phyloP scores from a whole-genome alignment of 2,797 vertebrate species.

The Crenuchus spilurus region DNA sequence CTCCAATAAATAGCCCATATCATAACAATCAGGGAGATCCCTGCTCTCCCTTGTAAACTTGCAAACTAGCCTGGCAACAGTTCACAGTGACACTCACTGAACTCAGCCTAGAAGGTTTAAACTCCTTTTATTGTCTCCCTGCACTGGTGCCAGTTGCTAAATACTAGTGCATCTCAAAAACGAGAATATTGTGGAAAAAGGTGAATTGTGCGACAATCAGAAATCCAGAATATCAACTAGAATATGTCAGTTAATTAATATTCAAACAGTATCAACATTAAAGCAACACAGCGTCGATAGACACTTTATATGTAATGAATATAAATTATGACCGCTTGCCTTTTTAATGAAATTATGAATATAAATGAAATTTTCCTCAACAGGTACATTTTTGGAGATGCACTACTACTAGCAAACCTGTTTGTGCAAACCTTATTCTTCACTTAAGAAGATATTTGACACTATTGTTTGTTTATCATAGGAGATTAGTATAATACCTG shows the following conservation, averaged over 20 bases:
- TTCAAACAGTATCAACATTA: too few species aligned
- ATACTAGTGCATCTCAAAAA: too few species aligned
- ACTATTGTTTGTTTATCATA: neutral
- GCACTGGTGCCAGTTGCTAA: neutral
- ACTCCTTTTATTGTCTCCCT: neutral
- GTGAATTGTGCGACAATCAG: too few species aligned
- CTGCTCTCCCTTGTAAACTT: neutral
- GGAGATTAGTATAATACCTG: conserved; percentile 76
- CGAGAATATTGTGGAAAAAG: too few species aligned
- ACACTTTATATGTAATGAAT: too few species aligned
- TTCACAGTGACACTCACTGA: neutral
- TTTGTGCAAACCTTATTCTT: neutral
- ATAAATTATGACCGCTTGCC: too few species aligned
- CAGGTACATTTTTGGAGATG: too few species aligned
- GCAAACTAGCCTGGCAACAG: neutral
- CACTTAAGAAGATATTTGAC: neutral
- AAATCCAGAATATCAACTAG: too few species aligned
- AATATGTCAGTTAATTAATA: too few species aligned
- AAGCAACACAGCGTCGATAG: too few species aligned
- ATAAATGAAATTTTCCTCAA: too few species aligned
- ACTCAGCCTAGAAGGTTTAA: neutral
- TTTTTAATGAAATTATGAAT: too few species aligned
- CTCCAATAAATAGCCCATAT: neutral
- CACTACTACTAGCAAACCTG: neutral
- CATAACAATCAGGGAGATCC: neutral